A percentile compares a stretch with the other conserved stretches of the same genome.
These are phyloP conservation scores for Nemotelus nigrinus DNA, from an alignment of 2,888 invertebrate species.

Conservation along the genomic window DNA sequence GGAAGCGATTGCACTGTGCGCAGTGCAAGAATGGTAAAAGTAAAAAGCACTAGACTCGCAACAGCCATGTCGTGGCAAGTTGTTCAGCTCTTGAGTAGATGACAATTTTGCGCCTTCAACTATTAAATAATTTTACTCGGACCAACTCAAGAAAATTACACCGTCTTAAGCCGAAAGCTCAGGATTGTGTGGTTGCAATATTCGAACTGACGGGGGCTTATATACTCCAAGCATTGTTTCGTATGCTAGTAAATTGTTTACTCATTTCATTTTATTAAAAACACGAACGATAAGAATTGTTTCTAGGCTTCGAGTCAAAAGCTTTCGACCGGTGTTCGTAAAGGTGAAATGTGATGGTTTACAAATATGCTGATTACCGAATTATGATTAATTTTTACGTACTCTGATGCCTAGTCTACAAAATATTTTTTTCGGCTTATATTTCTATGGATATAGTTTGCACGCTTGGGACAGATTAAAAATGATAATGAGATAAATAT, in stretches of 20 bases:
- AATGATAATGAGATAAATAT: too few species aligned
- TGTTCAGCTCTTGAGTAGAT: too few species aligned
- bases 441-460: too few species aligned
- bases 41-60: background rate
- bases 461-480: too few species aligned
- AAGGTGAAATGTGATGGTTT: too few species aligned
- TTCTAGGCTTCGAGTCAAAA: too few species aligned
- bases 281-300: constrained; percentile 18
- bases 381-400: too few species aligned
- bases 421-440: too few species aligned
- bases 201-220: too few species aligned
- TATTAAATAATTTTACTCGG: background rate
- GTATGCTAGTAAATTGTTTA: constrained; percentile 8
- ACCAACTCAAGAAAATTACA: background rate
- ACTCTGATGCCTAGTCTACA: too few species aligned
- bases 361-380: too few species aligned
- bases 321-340: too few species aligned
- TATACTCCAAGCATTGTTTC: background rate
- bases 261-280: constrained; percentile 24
- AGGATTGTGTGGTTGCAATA: constrained; percentile 9
- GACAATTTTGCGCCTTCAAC: background rate
- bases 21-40: background rate
- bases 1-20: constrained; percentile 6
- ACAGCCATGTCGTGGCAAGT: background rate
- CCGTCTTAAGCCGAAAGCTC: background rate